Percentiles rank a stretch among this genome's conserved stretches.
phyloP scores from a whole-genome alignment of 2,113 vertebrate species.

The Myocastor coypus region DNA sequence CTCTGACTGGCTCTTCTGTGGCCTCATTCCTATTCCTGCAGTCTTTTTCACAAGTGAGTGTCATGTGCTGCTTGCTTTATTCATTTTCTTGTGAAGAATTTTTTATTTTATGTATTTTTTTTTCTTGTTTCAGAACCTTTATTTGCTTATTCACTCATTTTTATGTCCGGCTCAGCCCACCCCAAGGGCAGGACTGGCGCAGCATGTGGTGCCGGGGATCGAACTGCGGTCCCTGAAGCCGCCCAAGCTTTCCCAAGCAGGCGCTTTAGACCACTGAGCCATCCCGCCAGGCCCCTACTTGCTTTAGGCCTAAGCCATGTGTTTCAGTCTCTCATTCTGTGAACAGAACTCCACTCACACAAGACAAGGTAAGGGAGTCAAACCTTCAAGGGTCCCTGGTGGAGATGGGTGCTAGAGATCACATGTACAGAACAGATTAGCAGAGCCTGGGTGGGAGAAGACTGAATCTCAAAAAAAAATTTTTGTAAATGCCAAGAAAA shows the following conservation, averaged over 20 bases:
- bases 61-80: neutral
- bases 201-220: too few species aligned
- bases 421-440: neutral
- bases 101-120: too few species aligned
- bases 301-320: neutral
- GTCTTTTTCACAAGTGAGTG: neutral
- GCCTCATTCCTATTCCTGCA: neutral
- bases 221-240: too few species aligned
- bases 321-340: neutral
- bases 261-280: too few species aligned
- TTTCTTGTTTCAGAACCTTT: too few species aligned
- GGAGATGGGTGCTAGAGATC: neutral
- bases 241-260: too few species aligned
- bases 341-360: neutral
- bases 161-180: too few species aligned
- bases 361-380: too few species aligned
- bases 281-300: too few species aligned
- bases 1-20: neutral
- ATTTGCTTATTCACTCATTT: too few species aligned
- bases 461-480: slow-evolving; percentile 1
- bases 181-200: too few species aligned
- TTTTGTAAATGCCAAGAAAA: neutral
- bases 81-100: too few species aligned
- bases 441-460: neutral
- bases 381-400: neutral